Conservation (phyloP, 1,140 invertebrate genomes). For the Sitobion miscanthi region DNA sequence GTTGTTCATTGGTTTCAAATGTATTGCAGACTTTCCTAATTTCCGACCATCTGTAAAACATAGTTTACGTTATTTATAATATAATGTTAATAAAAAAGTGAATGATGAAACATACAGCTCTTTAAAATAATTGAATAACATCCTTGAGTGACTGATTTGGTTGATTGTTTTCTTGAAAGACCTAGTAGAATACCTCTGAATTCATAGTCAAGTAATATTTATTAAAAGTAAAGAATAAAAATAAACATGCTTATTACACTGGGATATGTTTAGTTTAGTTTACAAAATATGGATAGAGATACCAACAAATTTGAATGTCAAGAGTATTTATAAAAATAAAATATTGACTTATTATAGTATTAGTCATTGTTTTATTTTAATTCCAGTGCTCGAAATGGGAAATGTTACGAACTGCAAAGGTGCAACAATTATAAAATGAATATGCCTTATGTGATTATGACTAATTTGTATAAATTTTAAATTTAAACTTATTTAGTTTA, state of each 20-base stretch:
- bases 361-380: neutral
- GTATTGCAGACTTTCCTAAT: constrained; percentile 16
- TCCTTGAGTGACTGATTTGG: neutral
- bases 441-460: too few species aligned
- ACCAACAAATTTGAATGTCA: neutral
- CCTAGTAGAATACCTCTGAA: constrained; percentile 27
- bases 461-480: neutral
- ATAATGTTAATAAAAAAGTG: neutral
- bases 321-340: too few species aligned
- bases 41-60: constrained; percentile 22
- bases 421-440: too few species aligned
- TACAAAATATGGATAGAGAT: too few species aligned
- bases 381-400: too few species aligned
- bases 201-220: neutral
- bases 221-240: neutral
- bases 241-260: too few species aligned
- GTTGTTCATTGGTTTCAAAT: neutral
- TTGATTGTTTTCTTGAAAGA: constrained; percentile 17
- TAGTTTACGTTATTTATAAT: neutral
- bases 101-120: neutral
- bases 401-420: too few species aligned
- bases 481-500: neutral
- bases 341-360: neutral
- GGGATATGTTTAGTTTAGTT: neutral
- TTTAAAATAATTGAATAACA: constrained; percentile 29